A percentile compares a stretch with the other conserved stretches of the same genome.
Evolutionary conservation across 2,888 invertebrate species (phyloP).

Genomic region (Ennomos fuscantarius): DNA sequence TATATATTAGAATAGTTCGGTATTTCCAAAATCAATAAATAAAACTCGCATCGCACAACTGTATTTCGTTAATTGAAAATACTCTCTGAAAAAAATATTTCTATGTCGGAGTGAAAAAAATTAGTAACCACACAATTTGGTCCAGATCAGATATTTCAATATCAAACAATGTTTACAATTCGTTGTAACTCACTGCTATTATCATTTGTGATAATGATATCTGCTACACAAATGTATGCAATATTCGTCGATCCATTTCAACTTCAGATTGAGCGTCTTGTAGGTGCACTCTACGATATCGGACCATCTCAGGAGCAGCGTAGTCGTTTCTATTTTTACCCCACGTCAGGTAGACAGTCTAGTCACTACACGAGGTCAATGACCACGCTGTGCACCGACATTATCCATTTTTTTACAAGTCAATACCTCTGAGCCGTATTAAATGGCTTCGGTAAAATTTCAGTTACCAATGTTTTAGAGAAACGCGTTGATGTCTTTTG

Average conservation of each 20-base stretch:
- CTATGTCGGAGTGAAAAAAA: too few species aligned
- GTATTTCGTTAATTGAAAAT: too few species aligned
- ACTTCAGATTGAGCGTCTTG: background rate
- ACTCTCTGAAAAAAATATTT: too few species aligned
- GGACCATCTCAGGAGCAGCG: constrained; percentile 48
- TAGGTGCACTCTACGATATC: constrained; percentile 30
- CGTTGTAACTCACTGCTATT: background rate
- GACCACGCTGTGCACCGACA: constrained; percentile 69
- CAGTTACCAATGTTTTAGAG: constrained; percentile 28
- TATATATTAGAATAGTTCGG: too few species aligned
- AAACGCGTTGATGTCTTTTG: constrained; percentile 37
- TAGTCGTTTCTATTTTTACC: constrained; percentile 70
- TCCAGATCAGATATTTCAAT: too few species aligned
- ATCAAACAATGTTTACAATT: too few species aligned
- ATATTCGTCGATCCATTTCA: background rate
- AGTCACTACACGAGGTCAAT: constrained; percentile 65
- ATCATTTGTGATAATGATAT: constrained; percentile 1
- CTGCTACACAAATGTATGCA: background rate
- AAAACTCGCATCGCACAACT: too few species aligned
- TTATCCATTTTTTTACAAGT: constrained; percentile 68
- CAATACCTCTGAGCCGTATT: constrained; percentile 60
- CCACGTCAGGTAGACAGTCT: constrained; percentile 48
- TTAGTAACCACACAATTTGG: too few species aligned
- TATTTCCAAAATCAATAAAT: too few species aligned
- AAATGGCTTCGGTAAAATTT: constrained; percentile 31